These are phyloP conservation scores for Petrosia ficiformis DNA, from an alignment of 37 sponge, comb jelly and placozoan genomes.

Conservation along the genomic window DNA sequence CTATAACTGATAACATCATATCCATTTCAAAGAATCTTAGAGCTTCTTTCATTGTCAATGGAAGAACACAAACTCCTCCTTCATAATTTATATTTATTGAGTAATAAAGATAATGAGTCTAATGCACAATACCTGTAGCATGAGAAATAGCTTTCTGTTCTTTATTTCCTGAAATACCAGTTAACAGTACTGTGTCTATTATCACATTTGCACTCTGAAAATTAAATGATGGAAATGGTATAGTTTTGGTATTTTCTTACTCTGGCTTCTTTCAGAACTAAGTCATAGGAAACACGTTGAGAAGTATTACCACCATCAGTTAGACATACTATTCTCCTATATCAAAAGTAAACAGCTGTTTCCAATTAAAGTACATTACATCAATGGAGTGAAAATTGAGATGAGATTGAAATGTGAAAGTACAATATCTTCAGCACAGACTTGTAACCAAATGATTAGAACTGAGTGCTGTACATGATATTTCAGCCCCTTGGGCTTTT, in stretches of 20 bases:
- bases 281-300: neutral
- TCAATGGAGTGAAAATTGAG: too few species aligned
- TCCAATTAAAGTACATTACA: too few species aligned
- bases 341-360: neutral
- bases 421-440: too few species aligned
- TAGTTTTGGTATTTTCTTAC: neutral
- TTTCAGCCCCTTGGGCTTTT: too few species aligned
- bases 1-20: slow-evolving; percentile 8
- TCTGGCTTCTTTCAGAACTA: neutral
- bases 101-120: neutral
- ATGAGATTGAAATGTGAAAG: too few species aligned
- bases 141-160: slow-evolving; percentile 15
- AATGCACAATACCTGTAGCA: slow-evolving; percentile 16
- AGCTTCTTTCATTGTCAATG: neutral
- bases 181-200: slow-evolving; percentile 14
- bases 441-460: too few species aligned
- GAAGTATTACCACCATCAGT: slow-evolving; percentile 9
- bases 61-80: slow-evolving; percentile 10
- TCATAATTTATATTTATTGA: neutral
- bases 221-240: neutral
- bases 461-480: too few species aligned
- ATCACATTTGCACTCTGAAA: neutral
- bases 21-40: slow-evolving; percentile 21
- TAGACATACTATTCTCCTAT: slow-evolving; percentile 14
- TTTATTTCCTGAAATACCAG: neutral